Evolutionary conservation across 2,888 invertebrate species (phyloP).

Genomic region (Caenorhabditis drosophilae): DNA sequence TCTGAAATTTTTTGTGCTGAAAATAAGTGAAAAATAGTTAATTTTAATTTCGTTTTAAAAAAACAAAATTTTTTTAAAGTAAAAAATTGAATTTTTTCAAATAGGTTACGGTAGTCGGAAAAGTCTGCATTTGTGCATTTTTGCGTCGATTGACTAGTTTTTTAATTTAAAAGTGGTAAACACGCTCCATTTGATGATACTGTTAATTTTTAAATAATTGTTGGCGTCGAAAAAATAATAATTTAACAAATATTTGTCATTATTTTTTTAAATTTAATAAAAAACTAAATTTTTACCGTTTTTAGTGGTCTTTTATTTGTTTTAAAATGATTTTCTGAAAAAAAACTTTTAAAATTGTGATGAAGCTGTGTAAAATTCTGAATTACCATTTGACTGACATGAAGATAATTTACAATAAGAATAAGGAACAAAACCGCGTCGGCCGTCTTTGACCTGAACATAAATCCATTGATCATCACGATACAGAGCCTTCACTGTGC

Average conservation of each 20-base stretch:
- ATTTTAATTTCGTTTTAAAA: too few relatives aligned
- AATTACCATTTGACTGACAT: not conserved
- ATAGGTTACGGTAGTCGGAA: too few relatives aligned
- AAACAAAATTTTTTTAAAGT: too few relatives aligned
- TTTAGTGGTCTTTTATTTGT: too few relatives aligned
- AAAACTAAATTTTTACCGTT: too few relatives aligned
- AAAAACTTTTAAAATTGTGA: not conserved
- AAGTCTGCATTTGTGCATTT: not conserved
- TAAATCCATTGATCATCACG: slow-evolving; percentile 52
- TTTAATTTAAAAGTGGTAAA: not conserved
- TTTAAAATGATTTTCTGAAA: too few relatives aligned
- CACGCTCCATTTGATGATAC: not conserved
- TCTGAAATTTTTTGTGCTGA: too few relatives aligned
- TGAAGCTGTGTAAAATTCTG: not conserved
- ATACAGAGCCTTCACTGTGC: slow-evolving; percentile 37
- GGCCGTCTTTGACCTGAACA: slow-evolving; percentile 37
- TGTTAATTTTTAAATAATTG: not conserved
- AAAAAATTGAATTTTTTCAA: too few relatives aligned
- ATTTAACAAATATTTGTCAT: too few relatives aligned
- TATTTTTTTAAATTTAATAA: too few relatives aligned
- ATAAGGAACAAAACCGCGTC: slow-evolving; percentile 44
- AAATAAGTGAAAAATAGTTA: too few relatives aligned
- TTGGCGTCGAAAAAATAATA: too few relatives aligned
- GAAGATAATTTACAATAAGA: slow-evolving; percentile 18
- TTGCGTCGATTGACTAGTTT: not conserved